Percentiles rank a stretch among this genome's conserved stretches.
Evolutionary conservation across 30 jellyfish, hydroid and myxozoan genomes (phyloP).

Genomic region (Nemopilema nomurai): DNA sequence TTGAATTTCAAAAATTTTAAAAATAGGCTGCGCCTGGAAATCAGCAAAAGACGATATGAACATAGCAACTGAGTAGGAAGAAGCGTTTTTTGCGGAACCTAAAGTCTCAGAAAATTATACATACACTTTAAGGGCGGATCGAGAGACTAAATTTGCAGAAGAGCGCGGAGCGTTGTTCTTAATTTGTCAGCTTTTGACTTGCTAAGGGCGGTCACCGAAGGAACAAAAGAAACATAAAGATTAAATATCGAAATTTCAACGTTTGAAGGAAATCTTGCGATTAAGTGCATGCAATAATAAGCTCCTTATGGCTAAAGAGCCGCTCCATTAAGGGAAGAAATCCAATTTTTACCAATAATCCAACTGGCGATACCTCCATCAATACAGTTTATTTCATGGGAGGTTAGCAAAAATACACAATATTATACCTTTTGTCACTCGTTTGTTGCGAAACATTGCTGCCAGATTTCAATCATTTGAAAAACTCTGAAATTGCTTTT

Average conservation of each 20-base stretch:
- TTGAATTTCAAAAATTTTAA: too few relatives aligned
- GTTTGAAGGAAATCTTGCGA: not conserved
- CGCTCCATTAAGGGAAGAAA: not conserved
- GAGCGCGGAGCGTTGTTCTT: too few relatives aligned
- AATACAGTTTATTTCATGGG: not conserved
- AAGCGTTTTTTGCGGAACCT: too few relatives aligned
- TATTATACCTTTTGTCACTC: not conserved
- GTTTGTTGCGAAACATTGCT: not conserved
- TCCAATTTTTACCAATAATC: not conserved
- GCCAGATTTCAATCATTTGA: not conserved
- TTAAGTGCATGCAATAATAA: not conserved
- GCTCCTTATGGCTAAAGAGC: not conserved
- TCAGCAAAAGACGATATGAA: too few relatives aligned
- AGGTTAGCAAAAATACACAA: not conserved
- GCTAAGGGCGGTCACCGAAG: not conserved
- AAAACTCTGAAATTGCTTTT: too few relatives aligned
- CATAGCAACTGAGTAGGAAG: too few relatives aligned
- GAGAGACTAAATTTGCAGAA: too few relatives aligned
- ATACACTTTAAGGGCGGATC: too few relatives aligned
- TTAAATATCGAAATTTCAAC: not conserved
- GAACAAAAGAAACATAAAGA: not conserved
- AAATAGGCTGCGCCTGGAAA: too few relatives aligned
- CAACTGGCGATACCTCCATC: not conserved
- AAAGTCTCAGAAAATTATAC: too few relatives aligned
- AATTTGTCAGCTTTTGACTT: too few relatives aligned